phyloP scores from a whole-genome alignment of 2,113 vertebrate species.

The Chiloscyllium plagiosum region DNA sequence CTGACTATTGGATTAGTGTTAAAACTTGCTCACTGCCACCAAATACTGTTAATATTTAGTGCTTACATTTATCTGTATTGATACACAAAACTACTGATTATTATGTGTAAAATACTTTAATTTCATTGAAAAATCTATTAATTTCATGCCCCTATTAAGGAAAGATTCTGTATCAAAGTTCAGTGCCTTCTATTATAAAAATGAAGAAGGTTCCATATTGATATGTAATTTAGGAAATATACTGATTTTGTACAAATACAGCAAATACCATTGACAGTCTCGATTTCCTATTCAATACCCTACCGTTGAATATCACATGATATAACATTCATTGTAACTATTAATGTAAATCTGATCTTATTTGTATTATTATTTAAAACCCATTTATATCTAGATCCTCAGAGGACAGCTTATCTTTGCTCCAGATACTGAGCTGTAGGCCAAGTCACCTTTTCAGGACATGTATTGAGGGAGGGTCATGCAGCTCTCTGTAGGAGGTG shows the following conservation, averaged over 20 bases:
- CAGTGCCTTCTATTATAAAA: neutral
- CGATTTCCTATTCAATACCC: neutral
- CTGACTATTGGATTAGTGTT: neutral
- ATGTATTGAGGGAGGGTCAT: neutral
- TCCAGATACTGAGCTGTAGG: neutral
- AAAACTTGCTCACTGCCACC: neutral
- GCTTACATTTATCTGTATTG: neutral
- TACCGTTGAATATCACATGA: neutral
- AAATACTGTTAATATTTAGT: neutral
- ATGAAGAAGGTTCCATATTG: neutral
- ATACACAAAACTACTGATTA: neutral
- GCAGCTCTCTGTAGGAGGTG: neutral
- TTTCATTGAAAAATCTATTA: neutral
- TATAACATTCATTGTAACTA: neutral
- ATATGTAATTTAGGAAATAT: neutral
- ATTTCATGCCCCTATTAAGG: neutral
- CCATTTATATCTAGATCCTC: neutral
- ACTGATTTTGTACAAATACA: neutral
- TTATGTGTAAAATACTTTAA: neutral
- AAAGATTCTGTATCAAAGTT: neutral
- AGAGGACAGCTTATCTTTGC: neutral
- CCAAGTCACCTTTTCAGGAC: neutral
- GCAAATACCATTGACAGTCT: neutral
- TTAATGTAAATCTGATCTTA: neutral
- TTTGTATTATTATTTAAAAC: neutral